phyloP scores from a whole-genome alignment of 2,797 vertebrate genomes.

The Lagocephalus sceleratus region DNA sequence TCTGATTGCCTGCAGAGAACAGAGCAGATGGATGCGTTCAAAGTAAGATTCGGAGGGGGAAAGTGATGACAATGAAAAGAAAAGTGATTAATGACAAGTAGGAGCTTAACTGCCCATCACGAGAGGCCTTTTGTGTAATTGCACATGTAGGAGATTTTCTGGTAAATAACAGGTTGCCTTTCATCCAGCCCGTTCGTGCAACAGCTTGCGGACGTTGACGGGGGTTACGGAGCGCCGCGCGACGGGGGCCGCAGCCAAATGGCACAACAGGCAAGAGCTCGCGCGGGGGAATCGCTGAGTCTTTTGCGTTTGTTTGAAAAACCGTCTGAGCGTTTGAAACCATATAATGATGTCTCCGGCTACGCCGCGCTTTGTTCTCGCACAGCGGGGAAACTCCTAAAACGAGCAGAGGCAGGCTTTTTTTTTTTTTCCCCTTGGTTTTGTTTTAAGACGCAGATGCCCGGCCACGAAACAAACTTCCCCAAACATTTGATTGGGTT shows the following conservation, averaged over 20 bases:
- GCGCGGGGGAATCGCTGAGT: slow-evolving; percentile 48
- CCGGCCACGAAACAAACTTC: slow-evolving; percentile 36
- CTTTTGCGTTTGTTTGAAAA: slow-evolving; percentile 65
- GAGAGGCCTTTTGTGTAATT: slow-evolving; percentile 56
- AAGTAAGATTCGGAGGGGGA: slow-evolving; percentile 25
- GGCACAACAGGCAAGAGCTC: slow-evolving; percentile 53
- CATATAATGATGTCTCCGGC: slow-evolving; percentile 67
- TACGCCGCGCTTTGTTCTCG: slow-evolving; percentile 58
- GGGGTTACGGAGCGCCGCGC: slow-evolving; percentile 53
- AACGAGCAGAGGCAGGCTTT: slow-evolving; percentile 55
- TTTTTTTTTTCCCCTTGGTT: too few species aligned
- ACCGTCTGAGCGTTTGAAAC: slow-evolving; percentile 65
- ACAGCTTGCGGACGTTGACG: slow-evolving; percentile 69
- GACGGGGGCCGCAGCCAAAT: slow-evolving; percentile 64
- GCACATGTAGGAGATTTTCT: slow-evolving; percentile 59
- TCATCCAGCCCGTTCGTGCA: slow-evolving; percentile 64
- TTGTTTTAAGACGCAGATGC: slow-evolving; percentile 41
- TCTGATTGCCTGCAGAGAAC: slow-evolving; percentile 16
- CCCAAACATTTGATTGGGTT: slow-evolving; percentile 62
- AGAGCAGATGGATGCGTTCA: slow-evolving; percentile 44
- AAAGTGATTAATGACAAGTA: slow-evolving; percentile 40
- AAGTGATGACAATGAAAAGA: slow-evolving; percentile 43
- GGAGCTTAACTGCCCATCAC: slow-evolving; percentile 48
- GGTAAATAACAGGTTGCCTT: slow-evolving; percentile 69
- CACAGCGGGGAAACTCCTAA: slow-evolving; percentile 55